Evolutionary conservation across 2,113 vertebrate species (phyloP), one percentile per base, ranked within the genome.

Genomic region (Phrynosoma blainvillii): DNA sequence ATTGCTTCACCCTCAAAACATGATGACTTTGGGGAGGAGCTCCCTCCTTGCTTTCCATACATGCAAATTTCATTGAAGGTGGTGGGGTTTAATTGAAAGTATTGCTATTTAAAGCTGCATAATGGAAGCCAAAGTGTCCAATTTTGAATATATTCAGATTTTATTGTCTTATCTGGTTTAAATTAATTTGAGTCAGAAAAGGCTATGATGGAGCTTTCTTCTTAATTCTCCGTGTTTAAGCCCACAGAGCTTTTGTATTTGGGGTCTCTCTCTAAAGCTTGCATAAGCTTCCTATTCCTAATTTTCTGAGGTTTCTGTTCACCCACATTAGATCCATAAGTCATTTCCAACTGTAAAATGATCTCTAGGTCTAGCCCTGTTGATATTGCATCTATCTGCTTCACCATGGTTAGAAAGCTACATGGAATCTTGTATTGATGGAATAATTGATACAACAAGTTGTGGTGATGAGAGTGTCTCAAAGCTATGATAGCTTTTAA

Each of bases 121-220:
- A 59, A 84, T 59, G 4, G 23, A 79, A 56, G 47, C 13, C 16
- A 12, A 84, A 73, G 14, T 80, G 30, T 10, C 21, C 70, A 30
- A n/a, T 21, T 79, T 80, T 42, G 21, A 73, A 42, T 87, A 27
- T 23, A 56, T 71, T 56, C 78, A 40, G n/a, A 40, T 84, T 32
- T 36, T 12, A 59, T n/a, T n/a, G n/a, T 71, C 47, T 27, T 13
- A 47, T 6, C 70, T 82, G 23, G 6, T 71, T 71, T 73, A 71
- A 52, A 84, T 59, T 85, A 47, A 85, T 78, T 68, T 85, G 75
- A 65, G 36, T 66, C 62, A 25, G 21, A 62, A 62, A 85, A 62
- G 21, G 59, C 74, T 76, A 76, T 36, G 36, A 4, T 84, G 71
- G 14, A n/a, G 23, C 16, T 78, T 79, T 68, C 13, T 7, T 30